Evolutionary conservation across 2,888 invertebrate species (phyloP).

Genomic region (Malthinus flaveolus): DNA sequence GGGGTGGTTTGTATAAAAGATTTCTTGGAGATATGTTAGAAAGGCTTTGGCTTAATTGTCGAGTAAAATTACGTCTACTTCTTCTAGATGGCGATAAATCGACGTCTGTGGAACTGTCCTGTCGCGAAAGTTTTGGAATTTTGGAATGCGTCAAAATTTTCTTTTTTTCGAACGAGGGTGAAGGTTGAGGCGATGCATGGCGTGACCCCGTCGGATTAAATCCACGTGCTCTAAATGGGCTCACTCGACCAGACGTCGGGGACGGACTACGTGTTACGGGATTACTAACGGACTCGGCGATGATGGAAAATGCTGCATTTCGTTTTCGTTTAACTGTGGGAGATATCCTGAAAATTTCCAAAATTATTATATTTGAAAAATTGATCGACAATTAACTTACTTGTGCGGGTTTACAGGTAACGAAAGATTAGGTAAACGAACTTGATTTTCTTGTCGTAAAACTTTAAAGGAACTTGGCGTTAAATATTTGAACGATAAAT

Average conservation of each 20-base stretch:
- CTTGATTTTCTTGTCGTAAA: conserved; percentile 47
- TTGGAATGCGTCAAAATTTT: conserved; percentile 35
- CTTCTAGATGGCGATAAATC: conserved; percentile 23
- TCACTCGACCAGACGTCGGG: conserved; percentile 48
- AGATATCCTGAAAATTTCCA: conserved; percentile 31
- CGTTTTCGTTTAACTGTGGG: conserved; percentile 45
- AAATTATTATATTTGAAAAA: background rate
- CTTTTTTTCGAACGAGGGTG: conserved; percentile 35
- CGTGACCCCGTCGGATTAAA: conserved; percentile 53
- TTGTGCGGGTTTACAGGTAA: conserved; percentile 49
- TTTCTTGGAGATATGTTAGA: conserved; percentile 23
- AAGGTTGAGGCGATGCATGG: conserved; percentile 49
- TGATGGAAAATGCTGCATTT: conserved; percentile 52
- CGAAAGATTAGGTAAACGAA: conserved; percentile 47
- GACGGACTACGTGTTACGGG: conserved; percentile 47
- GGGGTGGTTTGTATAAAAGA: conserved; percentile 11
- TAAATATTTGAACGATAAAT: conserved; percentile 47
- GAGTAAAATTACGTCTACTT: conserved; percentile 46
- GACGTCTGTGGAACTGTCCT: conserved; percentile 38
- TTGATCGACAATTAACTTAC: conserved; percentile 35
- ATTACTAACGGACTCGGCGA: conserved; percentile 48
- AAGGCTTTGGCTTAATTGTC: conserved; percentile 22
- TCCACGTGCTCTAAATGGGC: conserved; percentile 53
- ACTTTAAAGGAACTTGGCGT: conserved; percentile 53
- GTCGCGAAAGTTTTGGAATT: conserved; percentile 43